Evolutionary conservation across 1,140 invertebrate genomes (phyloP).

Genomic region (Sinella curviseta): DNA sequence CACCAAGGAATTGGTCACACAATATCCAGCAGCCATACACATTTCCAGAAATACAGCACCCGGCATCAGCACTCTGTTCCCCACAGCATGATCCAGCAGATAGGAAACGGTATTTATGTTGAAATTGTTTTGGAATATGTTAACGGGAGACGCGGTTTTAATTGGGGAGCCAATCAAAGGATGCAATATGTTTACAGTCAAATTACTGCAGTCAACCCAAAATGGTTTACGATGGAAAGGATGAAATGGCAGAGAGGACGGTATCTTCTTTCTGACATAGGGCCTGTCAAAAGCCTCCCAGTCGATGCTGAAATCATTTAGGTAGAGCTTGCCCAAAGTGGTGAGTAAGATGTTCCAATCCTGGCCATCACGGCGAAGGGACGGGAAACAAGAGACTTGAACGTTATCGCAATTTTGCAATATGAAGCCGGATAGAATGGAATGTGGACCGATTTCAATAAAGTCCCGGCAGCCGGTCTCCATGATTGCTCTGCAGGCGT

Average conservation of each 20-base stretch:
- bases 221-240: not conserved
- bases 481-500: conserved; percentile 18
- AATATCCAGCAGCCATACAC: not conserved
- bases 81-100: not conserved
- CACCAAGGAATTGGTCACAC: not conserved
- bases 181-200: not conserved
- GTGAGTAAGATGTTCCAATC: not conserved
- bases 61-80: not conserved
- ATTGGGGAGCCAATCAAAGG: not conserved
- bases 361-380: not conserved
- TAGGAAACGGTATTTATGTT: not conserved
- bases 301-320: not conserved
- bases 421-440: not conserved
- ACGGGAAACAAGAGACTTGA: not conserved
- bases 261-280: not conserved
- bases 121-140: not conserved
- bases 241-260: not conserved
- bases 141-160: not conserved
- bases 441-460: not conserved
- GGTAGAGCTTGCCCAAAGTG: not conserved
- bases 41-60: not conserved
- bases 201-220: not conserved
- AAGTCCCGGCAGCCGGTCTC: not conserved
- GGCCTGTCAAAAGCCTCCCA: not conserved
- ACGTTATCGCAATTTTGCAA: not conserved